Evolutionary conservation across 2,797 vertebrate genomes (phyloP).

Genomic region (Sebastes paucispinis): DNA sequence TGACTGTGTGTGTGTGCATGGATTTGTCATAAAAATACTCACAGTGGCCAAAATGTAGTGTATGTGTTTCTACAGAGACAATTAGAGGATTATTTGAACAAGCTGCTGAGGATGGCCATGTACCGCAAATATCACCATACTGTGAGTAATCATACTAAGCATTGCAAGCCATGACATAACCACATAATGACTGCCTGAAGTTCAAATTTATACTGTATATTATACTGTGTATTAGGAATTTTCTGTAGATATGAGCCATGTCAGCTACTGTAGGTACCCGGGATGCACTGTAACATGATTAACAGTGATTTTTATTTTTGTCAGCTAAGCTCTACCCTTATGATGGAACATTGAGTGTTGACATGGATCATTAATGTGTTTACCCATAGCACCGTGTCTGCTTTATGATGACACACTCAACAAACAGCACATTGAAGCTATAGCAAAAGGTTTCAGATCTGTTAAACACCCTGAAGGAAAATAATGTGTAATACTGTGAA

Average conservation of each 20-base stretch:
- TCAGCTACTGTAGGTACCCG: not conserved
- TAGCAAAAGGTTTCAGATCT: not conserved
- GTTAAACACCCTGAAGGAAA: not conserved
- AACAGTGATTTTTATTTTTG: not conserved
- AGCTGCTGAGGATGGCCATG: constrained; percentile 93
- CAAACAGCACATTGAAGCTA: not conserved
- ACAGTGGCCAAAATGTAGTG: constrained; percentile 43
- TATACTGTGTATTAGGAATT: not conserved
- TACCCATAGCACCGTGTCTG: constrained; percentile 14
- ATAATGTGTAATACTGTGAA: not conserved
- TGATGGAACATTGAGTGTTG: not conserved
- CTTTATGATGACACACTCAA: constrained; percentile 28
- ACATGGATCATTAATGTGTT: constrained; percentile 17
- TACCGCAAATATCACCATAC: constrained; percentile 97
- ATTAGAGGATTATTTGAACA: constrained; percentile 96
- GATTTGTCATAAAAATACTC: constrained; percentile 35
- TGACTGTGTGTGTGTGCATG: not conserved
- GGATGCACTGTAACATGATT: not conserved
- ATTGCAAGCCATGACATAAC: not conserved
- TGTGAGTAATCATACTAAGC: constrained; percentile 82
- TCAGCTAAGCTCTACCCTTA: not conserved
- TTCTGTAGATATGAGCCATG: not conserved
- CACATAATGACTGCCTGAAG: not conserved
- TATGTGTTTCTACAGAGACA: constrained; percentile 88
- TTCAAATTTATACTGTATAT: not conserved